Evolutionary conservation across 1,140 invertebrate genomes (phyloP), one percentile per base, ranked within the genome.

Genomic region (Listronotus bonariensis): DNA sequence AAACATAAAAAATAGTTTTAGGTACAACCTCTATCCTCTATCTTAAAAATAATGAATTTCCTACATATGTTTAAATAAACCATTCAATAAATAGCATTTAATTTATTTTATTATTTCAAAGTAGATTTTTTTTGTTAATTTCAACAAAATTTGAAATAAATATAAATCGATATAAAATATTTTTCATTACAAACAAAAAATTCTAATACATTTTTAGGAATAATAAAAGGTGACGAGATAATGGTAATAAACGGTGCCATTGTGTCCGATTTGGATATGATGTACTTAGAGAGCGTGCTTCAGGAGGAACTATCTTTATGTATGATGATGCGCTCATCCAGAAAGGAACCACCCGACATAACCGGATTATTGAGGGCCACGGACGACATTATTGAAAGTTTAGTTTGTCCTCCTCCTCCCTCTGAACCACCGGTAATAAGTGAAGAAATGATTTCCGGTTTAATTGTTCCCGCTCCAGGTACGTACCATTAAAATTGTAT

Each of bases 191-290:
- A 12, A 14, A 12, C n/a, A 40, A 40, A 40, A 10, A 52, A 26
- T 11, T 12, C n/a, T 9, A 41, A 62, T 42, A 48, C 49, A 34
- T 20, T 60, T 48, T 34, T 84, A 96, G 95, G 95, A 75, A 91
- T 98, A 76, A 95, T 95, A 77, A 95, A 97, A 82, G 91, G 94
- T 71, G 96, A 98, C 81, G 96, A 98, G 82, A 97, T 98, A 78
- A 95, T 98, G 88, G 95, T 98, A 73, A 97, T 99, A 80, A 98
- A 99, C 82, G 93, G 96, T 67, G 94, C 95, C 66, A 94, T 98
- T 76, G 95, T 98, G 43, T 95, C 92, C 68, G 96, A 98, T 82
- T 84, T 99, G 81, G 96, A 98, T 85, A 99, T 99, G 96, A 98
- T 98, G 92, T 98, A 96, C 84, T 87, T 98, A 75, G 96, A 98